phyloP scores from a whole-genome alignment of 2,113 vertebrate species.

The Catharus fuscescens region DNA sequence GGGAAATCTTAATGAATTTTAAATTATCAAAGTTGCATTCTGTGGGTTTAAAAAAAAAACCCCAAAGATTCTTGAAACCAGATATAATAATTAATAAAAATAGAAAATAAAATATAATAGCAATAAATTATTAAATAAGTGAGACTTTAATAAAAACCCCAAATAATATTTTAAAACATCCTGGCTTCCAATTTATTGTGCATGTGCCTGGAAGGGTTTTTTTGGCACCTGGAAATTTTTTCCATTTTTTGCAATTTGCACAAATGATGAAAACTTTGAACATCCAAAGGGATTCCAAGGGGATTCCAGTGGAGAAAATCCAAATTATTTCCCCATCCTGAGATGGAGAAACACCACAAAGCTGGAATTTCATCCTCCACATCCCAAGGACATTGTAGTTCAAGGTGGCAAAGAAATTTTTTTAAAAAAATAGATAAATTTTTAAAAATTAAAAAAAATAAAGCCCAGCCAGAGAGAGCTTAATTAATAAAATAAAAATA shows the following conservation, averaged over 20 bases:
- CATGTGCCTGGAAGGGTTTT: background rate
- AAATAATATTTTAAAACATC: background rate
- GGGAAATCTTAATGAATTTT: background rate
- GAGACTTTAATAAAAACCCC: background rate
- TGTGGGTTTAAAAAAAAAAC: background rate
- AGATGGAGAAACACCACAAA: background rate
- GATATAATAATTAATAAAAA: too few species aligned
- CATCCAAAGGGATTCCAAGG: fast-evolving
- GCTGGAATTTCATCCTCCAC: background rate
- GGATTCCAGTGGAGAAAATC: background rate
- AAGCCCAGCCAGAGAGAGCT: too few species aligned
- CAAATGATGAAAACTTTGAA: background rate
- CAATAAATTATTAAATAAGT: background rate
- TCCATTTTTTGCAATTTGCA: background rate
- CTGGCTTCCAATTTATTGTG: background rate
- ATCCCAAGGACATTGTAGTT: background rate
- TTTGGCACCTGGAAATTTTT: too few species aligned
- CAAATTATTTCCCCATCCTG: background rate
- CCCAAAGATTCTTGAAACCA: background rate
- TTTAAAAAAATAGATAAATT: too few species aligned
- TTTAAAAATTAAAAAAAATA: too few species aligned
- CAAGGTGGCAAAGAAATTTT: background rate
- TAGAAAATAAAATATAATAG: too few species aligned
- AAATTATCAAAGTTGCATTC: background rate
- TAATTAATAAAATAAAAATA: too few species aligned